phyloP scores from a whole-genome alignment of 1,140 invertebrate genomes.

The Zelostemma sp. region DNA sequence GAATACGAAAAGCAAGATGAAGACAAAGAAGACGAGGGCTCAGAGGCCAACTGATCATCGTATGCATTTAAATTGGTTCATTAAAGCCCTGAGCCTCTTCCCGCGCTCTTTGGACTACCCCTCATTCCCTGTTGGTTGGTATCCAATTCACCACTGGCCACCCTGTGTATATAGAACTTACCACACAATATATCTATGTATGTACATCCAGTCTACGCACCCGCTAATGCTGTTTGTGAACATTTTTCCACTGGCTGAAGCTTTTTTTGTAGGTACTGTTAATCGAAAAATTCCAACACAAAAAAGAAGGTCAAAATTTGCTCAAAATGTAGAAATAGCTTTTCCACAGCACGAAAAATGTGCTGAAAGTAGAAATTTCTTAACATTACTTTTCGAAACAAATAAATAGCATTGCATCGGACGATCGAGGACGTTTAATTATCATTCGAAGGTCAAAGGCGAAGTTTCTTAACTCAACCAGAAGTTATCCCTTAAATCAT shows the following conservation, averaged over 20 bases:
- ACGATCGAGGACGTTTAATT: too few relatives aligned
- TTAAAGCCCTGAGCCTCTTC: conserved; percentile 64
- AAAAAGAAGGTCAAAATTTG: too few relatives aligned
- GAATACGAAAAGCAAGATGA: conserved; percentile 43
- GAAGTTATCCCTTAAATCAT: neutral
- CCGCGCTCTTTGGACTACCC: conserved; percentile 48
- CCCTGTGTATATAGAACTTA: conserved; percentile 30
- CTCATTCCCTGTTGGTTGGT: conserved; percentile 43
- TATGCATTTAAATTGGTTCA: conserved; percentile 72
- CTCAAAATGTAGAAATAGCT: too few relatives aligned
- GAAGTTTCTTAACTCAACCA: neutral
- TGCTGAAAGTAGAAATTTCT: too few relatives aligned
- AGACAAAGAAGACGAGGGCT: conserved; percentile 66
- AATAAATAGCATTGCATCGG: too few relatives aligned
- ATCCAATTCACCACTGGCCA: conserved; percentile 57
- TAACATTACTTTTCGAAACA: too few relatives aligned
- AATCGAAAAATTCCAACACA: too few relatives aligned
- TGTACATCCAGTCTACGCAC: neutral
- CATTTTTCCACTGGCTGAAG: neutral
- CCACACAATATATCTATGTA: neutral
- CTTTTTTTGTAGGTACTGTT: too few relatives aligned
- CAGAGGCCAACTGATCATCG: conserved; percentile 71
- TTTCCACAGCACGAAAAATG: too few relatives aligned
- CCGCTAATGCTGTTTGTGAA: neutral
- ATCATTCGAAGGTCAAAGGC: too few relatives aligned